A percentile compares a stretch with the other conserved stretches of the same genome.
phyloP scores from a whole-genome alignment of 2,113 vertebrate genomes.

The Ranitomeya variabilis region DNA sequence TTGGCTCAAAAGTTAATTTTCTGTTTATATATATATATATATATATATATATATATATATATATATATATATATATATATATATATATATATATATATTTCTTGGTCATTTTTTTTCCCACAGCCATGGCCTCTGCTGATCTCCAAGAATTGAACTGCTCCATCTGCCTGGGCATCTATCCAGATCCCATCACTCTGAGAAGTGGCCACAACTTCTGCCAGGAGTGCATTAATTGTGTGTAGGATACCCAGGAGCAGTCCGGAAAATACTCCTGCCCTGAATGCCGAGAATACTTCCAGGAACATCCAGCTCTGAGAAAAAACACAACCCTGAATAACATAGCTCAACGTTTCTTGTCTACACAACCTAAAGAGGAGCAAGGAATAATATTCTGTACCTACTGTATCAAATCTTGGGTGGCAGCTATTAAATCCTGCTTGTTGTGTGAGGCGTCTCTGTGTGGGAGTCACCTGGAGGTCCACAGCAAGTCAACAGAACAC shows the following conservation, averaged over 20 bases:
- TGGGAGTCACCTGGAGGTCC: not conserved
- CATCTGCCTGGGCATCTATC: conserved; percentile 45
- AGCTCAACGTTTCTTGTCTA: conserved; percentile 63
- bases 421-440: conserved; percentile 38
- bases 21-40: too few relatives aligned
- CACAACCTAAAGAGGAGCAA: conserved; percentile 67
- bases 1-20: not conserved
- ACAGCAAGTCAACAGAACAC: conserved; percentile 35
- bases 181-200: conserved; percentile 8
- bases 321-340: conserved; percentile 69
- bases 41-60: too few relatives aligned
- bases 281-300: conserved; percentile 75
- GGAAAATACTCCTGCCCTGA: conserved; percentile 76
- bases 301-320: conserved; percentile 74
- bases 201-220: conserved; percentile 56
- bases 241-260: not conserved
- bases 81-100: not conserved
- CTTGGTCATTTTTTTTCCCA: not conserved
- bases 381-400: conserved; percentile 16
- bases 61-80: too few relatives aligned
- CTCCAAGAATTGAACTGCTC: conserved; percentile 39
- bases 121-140: conserved; percentile 23
- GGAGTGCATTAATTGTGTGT: conserved; percentile 24
- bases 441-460: conserved; percentile 44
- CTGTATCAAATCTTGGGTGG: conserved; percentile 6